Conservation (phyloP, 1,140 invertebrate genomes). For the Tetraneura akinire region DNA sequence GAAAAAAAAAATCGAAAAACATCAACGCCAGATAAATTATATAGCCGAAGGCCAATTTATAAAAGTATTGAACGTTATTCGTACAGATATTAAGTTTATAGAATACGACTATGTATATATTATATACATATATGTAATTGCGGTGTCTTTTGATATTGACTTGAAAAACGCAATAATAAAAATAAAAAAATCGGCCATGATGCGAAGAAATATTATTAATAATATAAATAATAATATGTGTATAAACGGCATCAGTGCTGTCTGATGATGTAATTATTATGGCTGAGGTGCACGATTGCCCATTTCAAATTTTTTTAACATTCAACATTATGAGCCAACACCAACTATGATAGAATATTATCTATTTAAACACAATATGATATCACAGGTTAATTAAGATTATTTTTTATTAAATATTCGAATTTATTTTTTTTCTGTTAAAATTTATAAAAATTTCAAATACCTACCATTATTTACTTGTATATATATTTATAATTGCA, state of each 20-base stretch:
- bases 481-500: no score
- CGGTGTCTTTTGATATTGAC: conserved; percentile 45
- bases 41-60: conserved; percentile 32
- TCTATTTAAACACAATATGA: no score
- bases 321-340: no score
- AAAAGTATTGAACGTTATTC: conserved; percentile 26
- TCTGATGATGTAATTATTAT: conserved; percentile 22
- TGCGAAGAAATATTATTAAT: conserved; percentile 33
- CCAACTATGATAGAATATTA: no score
- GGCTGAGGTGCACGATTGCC: neutral
- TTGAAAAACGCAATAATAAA: conserved; percentile 32
- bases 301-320: neutral
- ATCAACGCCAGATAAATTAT: conserved; percentile 2
- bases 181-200: conserved; percentile 25
- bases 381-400: no score
- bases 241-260: conserved; percentile 10
- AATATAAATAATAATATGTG: neutral
- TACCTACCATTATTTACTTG: no score
- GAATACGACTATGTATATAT: no score
- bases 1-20: conserved; percentile 4
- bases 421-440: no score
- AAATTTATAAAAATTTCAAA: no score
- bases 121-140: conserved; percentile 11
- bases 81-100: conserved; percentile 14
- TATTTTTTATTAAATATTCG: no score